Evolutionary conservation across 1,140 invertebrate genomes (phyloP).

Genomic region (Aphelinus atriplicis): DNA sequence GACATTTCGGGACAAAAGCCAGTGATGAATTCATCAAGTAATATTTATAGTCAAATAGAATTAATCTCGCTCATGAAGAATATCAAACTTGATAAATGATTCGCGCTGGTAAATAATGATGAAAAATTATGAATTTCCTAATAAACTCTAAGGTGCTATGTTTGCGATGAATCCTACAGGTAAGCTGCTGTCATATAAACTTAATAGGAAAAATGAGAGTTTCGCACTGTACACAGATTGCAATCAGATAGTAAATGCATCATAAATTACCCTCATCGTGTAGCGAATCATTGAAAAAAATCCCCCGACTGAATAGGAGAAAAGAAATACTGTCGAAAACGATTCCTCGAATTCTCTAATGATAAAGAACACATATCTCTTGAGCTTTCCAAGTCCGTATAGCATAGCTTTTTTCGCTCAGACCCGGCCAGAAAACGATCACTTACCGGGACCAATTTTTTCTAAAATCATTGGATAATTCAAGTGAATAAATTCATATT

Average conservation of each 20-base stretch:
- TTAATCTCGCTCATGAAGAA: background rate
- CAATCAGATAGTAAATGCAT: too few relatives aligned
- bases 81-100: constrained; percentile 1
- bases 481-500: too few relatives aligned
- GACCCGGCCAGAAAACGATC: constrained; percentile 29
- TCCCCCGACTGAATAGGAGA: constrained; percentile 14
- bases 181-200: background rate
- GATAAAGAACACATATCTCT: constrained; percentile 34
- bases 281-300: background rate
- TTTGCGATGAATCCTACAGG: background rate
- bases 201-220: too few relatives aligned
- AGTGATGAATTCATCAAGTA: background rate
- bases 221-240: too few relatives aligned
- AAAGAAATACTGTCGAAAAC: background rate
- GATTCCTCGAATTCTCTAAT: constrained; percentile 17
- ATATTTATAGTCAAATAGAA: background rate
- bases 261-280: background rate
- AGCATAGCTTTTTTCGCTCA: constrained; percentile 1
- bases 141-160: constrained; percentile 3
- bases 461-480: too few relatives aligned
- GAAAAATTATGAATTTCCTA: background rate
- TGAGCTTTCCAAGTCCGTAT: constrained; percentile 15
- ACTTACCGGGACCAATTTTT: constrained; percentile 38
- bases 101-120: too few relatives aligned
- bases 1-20: background rate